Percentiles rank a stretch among this genome's conserved stretches.
These are phyloP conservation scores for Myotis vivesi DNA, from an alignment of 2,797 vertebrate genomes.

Conservation along the genomic window DNA sequence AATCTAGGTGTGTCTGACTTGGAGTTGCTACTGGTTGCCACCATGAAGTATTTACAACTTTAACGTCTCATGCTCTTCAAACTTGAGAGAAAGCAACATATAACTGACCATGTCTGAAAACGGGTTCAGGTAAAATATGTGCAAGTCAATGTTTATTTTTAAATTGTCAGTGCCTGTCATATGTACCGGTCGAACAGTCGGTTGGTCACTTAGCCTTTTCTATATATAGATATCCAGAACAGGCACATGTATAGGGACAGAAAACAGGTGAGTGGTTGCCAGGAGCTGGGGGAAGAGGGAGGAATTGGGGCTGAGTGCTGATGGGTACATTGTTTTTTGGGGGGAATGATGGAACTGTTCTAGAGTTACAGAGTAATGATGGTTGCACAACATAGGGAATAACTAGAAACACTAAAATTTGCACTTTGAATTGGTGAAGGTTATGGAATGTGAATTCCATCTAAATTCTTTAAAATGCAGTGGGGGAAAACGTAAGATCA, in stretches of 20 bases:
- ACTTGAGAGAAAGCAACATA: too few species aligned
- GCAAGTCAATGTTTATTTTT: too few species aligned
- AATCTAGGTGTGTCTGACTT: not conserved
- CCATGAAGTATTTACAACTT: too few species aligned
- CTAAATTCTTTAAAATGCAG: not conserved
- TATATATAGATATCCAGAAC: not conserved
- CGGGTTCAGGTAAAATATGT: too few species aligned
- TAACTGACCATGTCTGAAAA: too few species aligned
- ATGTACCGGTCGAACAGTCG: too few species aligned
- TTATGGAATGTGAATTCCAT: not conserved
- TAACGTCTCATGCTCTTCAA: too few species aligned
- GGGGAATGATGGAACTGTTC: not conserved
- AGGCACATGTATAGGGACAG: not conserved
- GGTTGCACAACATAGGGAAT: not conserved
- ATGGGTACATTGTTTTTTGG: not conserved
- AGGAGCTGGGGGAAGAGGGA: not conserved
- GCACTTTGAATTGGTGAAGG: not conserved
- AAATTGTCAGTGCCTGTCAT: too few species aligned
- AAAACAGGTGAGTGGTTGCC: not conserved
- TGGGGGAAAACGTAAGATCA: not conserved
- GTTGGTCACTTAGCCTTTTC: too few species aligned
- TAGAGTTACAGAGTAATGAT: not conserved
- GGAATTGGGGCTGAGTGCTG: not conserved
- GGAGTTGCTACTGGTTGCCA: not conserved
- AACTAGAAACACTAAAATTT: not conserved